Evolutionary conservation across 37 sponge, comb jelly and placozoan species (phyloP).

Genomic region (Tethya wilhelma): DNA sequence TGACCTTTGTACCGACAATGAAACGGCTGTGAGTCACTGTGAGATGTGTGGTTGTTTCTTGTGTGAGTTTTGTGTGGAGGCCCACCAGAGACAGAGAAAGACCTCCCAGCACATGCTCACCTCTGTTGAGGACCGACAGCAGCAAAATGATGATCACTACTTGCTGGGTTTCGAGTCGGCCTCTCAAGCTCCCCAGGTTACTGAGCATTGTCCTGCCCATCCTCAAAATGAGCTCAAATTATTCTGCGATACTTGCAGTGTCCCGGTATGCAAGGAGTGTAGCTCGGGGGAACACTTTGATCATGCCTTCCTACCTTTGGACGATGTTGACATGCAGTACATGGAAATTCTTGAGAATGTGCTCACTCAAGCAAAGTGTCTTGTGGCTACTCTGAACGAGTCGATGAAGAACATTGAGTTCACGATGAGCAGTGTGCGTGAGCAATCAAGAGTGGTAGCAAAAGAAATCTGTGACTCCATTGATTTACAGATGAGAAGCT

Average conservation of each 20-base stretch:
- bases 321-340: slow-evolving; percentile 42
- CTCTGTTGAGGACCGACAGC: not conserved
- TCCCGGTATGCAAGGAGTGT: slow-evolving; percentile 57
- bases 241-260: slow-evolving; percentile 64
- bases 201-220: slow-evolving; percentile 34
- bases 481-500: slow-evolving; percentile 51
- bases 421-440: slow-evolving; percentile 19
- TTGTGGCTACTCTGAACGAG: slow-evolving; percentile 37
- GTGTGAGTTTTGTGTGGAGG: slow-evolving; percentile 60
- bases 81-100: slow-evolving; percentile 57
- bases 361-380: slow-evolving; percentile 27
- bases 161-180: not conserved
- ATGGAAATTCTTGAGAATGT: slow-evolving; percentile 14
- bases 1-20: slow-evolving; percentile 55
- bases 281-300: slow-evolving; percentile 17
- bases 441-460: slow-evolving; percentile 33
- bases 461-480: slow-evolving; percentile 65
- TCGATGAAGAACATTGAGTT: slow-evolving; percentile 45
- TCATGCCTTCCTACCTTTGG: slow-evolving; percentile 35
- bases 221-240: slow-evolving; percentile 8
- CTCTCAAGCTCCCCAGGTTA: not conserved
- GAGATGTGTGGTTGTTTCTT: slow-evolving; percentile 31
- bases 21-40: slow-evolving; percentile 39
- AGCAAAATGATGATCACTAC: too few species aligned
- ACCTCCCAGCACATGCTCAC: slow-evolving; percentile 40